Percentiles rank a stretch among this genome's conserved stretches.
phyloP scores from a whole-genome alignment of 2,113 vertebrate species.

The Psilopsiagon aurifrons region DNA sequence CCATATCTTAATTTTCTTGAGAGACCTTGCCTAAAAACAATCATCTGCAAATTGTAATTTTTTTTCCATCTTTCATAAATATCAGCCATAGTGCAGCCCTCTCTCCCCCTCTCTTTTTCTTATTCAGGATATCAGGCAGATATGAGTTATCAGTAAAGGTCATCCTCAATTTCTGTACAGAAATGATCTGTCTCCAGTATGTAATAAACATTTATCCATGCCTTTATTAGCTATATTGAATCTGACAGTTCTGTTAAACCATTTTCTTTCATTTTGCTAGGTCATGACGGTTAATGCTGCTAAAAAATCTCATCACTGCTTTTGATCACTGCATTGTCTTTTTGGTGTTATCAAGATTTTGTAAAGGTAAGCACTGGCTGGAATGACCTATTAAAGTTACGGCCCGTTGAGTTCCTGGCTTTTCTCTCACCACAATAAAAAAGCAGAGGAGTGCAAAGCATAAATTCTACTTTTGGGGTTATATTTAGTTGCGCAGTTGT shows the following conservation, averaged over 20 bases:
- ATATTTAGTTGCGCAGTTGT: constrained; percentile 75
- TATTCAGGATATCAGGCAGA: constrained; percentile 85
- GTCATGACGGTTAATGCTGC: constrained; percentile 96
- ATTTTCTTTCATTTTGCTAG: constrained; percentile 91
- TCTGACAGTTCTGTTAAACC: constrained; percentile 99
- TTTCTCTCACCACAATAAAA: constrained; percentile 74
- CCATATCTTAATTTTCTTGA: background rate
- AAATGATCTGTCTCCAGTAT: constrained; percentile 97
- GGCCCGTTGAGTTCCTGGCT: constrained; percentile 66
- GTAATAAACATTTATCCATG: constrained; percentile 99
- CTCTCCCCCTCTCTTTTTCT: constrained; percentile 69
- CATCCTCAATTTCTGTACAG: constrained; percentile 98
- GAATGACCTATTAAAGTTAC: constrained; percentile 82
- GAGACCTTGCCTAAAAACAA: constrained; percentile 13
- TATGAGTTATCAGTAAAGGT: constrained; percentile 97
- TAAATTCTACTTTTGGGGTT: constrained; percentile 70
- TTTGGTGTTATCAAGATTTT: constrained; percentile 75
- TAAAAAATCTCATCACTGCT: constrained; percentile 89
- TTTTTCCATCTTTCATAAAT: constrained; percentile 72
- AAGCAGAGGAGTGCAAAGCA: constrained; percentile 68
- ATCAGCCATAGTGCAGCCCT: constrained; percentile 45
- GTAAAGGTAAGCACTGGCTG: constrained; percentile 80
- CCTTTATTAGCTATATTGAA: constrained; percentile 99
- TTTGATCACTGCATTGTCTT: constrained; percentile 85
- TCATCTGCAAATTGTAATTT: constrained; percentile 73